A percentile compares a stretch with the other conserved stretches of the same genome.
Evolutionary conservation across 2,797 vertebrate species (phyloP).

Genomic region (Pangasius djambal): DNA sequence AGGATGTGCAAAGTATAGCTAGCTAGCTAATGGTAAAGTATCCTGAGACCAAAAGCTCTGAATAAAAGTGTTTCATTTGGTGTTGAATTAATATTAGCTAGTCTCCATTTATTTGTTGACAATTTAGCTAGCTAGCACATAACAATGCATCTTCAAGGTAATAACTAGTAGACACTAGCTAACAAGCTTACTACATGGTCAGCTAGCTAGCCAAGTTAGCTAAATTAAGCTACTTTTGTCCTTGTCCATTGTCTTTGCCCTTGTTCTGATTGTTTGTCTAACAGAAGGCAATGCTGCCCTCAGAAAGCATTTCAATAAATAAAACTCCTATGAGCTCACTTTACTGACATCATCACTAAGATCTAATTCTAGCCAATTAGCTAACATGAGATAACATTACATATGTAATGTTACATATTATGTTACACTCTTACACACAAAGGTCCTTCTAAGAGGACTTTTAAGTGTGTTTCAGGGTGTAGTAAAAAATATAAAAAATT

Average conservation of each 20-base stretch:
- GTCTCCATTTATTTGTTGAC: not conserved
- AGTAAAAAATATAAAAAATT: not conserved
- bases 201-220: not conserved
- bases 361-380: not conserved
- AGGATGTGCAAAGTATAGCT: not conserved
- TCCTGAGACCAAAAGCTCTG: not conserved
- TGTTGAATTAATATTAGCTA: not conserved
- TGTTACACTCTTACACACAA: not conserved
- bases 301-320: not conserved
- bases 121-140: not conserved
- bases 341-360: not conserved
- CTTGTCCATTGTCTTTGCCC: no score
- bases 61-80: not conserved
- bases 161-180: not conserved
- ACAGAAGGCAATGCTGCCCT: not conserved
- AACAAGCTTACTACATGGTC: not conserved
- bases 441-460: not conserved
- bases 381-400: not conserved
- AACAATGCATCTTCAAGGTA: not conserved
- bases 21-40: not conserved
- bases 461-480: not conserved
- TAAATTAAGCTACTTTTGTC: not conserved
- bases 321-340: not conserved
- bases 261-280: no score
- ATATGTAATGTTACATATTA: not conserved